phyloP scores from a whole-genome alignment of 64 coral and sea anemone genomes.

The Pachyseris speciosa region DNA sequence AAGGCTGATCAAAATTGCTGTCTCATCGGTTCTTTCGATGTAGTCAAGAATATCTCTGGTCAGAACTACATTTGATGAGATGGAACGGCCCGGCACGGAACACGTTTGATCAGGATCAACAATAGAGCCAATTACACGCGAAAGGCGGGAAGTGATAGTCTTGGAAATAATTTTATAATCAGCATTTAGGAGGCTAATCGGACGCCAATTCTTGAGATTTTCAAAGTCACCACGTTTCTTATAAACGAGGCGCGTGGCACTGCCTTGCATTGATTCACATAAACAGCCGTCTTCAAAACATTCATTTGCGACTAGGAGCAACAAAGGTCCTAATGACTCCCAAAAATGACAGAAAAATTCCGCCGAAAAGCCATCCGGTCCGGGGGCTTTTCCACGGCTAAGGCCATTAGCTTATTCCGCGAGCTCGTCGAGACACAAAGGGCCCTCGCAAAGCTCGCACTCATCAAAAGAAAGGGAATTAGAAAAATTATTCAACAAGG shows the following conservation, averaged over 20 bases:
- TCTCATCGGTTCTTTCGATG: neutral
- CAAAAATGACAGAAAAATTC: conserved; percentile 21
- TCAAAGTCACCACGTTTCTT: neutral
- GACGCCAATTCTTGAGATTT: neutral
- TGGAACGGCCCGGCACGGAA: neutral
- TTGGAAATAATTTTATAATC: conserved; percentile 41
- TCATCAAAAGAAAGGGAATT: too few relatives aligned
- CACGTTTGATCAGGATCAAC: neutral
- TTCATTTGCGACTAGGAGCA: neutral
- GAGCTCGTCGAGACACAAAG: conserved; percentile 9
- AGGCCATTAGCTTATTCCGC: neutral
- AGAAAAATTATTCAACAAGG: neutral
- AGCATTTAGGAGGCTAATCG: neutral
- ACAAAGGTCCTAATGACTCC: neutral
- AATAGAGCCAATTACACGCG: neutral
- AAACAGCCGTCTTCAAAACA: neutral
- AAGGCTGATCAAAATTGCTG: neutral
- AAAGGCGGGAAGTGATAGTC: neutral
- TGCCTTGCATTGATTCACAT: neutral
- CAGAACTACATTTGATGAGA: neutral
- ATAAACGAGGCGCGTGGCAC: neutral
- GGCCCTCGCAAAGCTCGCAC: neutral
- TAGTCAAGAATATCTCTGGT: neutral
- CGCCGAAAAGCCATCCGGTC: conserved; percentile 15
- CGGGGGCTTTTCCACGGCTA: neutral